A percentile compares a stretch with the other conserved stretches of the same genome.
phyloP scores from a whole-genome alignment of 2,113 vertebrate species.

The Cyanistes caeruleus region DNA sequence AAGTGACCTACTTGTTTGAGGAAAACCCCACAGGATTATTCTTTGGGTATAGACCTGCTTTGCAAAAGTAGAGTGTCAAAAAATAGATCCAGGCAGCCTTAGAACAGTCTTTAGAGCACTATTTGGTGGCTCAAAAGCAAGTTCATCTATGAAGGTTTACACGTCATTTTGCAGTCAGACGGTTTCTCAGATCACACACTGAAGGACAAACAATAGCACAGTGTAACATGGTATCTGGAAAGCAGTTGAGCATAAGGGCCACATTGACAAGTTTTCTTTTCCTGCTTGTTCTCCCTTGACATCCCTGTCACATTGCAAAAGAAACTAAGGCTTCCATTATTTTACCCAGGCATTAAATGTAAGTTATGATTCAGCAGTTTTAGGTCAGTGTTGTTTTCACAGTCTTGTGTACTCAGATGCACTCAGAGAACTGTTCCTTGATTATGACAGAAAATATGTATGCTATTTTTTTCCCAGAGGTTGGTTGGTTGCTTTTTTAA shows the following conservation, averaged over 20 bases:
- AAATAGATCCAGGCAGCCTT: background rate
- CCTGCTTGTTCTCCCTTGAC: background rate
- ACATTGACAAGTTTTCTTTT: background rate
- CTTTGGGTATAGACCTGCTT: background rate
- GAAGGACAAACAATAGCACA: background rate
- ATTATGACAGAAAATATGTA: background rate
- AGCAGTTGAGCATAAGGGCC: background rate
- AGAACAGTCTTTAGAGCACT: background rate
- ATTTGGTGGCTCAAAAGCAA: background rate
- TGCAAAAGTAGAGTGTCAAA: background rate
- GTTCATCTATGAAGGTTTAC: background rate
- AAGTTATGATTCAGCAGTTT: background rate
- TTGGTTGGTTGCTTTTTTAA: background rate
- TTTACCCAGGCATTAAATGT: background rate
- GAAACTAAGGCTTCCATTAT: background rate
- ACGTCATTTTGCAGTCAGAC: background rate
- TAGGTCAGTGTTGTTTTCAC: background rate
- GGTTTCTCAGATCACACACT: background rate
- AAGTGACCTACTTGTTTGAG: background rate
- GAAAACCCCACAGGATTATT: background rate
- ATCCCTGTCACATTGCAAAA: background rate
- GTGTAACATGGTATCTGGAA: background rate
- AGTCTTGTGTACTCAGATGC: background rate
- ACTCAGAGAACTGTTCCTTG: background rate
- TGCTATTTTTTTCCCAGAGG: background rate